Base-by-base conservation (phyloP, 2,888 invertebrate species). In the Eudemis profundana region DNA sequence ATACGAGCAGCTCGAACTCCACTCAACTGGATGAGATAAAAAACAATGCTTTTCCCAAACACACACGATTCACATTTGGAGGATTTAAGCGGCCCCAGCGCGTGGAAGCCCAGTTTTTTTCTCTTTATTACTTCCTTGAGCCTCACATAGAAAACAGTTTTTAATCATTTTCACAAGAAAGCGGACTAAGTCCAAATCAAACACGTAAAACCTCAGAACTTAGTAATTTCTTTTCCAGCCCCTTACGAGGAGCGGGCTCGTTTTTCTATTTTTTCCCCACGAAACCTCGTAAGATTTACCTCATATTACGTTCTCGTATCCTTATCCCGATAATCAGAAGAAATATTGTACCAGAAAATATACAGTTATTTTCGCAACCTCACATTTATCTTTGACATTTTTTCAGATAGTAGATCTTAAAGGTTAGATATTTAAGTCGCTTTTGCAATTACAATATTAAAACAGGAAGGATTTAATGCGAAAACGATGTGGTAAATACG, bases 301-400 rank as follows among this genome's bases (percentile, higher is more conserved):
- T 40, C 29, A 47, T 62, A 62, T 62, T 62, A 49, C 54, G 40
- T 56, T 56, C n/a, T 14, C 50, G 29, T 36, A 29, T 27, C 53
- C 27, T 38, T 29, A 21, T 56, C 54, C 40, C 27, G 14, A 56
- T 62, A 19, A 56, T 54, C 46, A 50, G 0, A n/a, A 38, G 38
- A 44, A 27, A 47, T 46, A 54, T 50, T 50, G 40, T n/a, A 1
- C 12, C 0, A 44, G 61, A 61, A 42, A 21, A 10, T 19, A n/a
- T n/a, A 4, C 33, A 12, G 12, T 36, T 10, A 2, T 12, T 33
- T 51, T 19, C 19, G 7, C 50, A 36, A 51, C 12, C 50, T 36
- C 33, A 51, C n/a, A 51, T 51, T 2, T 36, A n/a, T 14, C 8
- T 0, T 21, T 8, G 3, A 21, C 1, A 12, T 21, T n/a, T 12